Evolutionary conservation across 2,113 vertebrate genomes (phyloP).

Genomic region (Neogobius melanostomus): DNA sequence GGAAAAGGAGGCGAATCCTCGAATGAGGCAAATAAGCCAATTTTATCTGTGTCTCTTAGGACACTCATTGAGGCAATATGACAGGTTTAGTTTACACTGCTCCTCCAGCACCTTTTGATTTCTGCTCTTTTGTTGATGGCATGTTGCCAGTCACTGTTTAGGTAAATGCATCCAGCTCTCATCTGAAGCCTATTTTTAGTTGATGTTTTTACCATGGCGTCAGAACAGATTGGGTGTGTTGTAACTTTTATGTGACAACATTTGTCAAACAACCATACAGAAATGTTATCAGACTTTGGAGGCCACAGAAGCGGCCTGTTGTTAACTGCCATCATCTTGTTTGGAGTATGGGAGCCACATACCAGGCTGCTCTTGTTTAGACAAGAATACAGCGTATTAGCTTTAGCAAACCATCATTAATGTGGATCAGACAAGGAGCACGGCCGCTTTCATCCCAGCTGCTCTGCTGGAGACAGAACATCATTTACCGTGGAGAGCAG

Average conservation of each 20-base stretch:
- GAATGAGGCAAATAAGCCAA: slow-evolving; percentile 71
- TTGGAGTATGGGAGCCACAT: slow-evolving; percentile 68
- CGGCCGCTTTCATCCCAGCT: slow-evolving; percentile 74
- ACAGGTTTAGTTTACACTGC: slow-evolving; percentile 26
- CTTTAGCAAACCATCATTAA: slow-evolving; percentile 74
- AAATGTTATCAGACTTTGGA: slow-evolving; percentile 35
- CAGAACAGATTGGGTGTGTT: slow-evolving; percentile 2
- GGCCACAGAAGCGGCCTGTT: slow-evolving; percentile 33
- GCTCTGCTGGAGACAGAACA: slow-evolving; percentile 76
- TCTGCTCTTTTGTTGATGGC: slow-evolving; percentile 31
- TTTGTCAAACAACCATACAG: slow-evolving; percentile 13
- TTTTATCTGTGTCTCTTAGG: slow-evolving; percentile 54
- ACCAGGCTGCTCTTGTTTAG: slow-evolving; percentile 69
- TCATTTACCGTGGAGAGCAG: slow-evolving; percentile 72
- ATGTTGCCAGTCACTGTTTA: slow-evolving; percentile 27
- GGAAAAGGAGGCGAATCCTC: slow-evolving; percentile 61
- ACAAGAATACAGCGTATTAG: slow-evolving; percentile 70
- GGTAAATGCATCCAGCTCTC: slow-evolving; percentile 7
- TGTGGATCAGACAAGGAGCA: slow-evolving; percentile 74
- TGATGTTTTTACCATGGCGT: background rate
- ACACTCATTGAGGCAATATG: slow-evolving; percentile 50
- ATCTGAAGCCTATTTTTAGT: slow-evolving; percentile 13
- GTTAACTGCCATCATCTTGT: slow-evolving; percentile 50
- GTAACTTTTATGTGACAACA: slow-evolving; percentile 8
- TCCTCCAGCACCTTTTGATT: slow-evolving; percentile 25